Conservation (phyloP, 2,113 vertebrate genomes). For the Aspidoscelis tigris region DNA sequence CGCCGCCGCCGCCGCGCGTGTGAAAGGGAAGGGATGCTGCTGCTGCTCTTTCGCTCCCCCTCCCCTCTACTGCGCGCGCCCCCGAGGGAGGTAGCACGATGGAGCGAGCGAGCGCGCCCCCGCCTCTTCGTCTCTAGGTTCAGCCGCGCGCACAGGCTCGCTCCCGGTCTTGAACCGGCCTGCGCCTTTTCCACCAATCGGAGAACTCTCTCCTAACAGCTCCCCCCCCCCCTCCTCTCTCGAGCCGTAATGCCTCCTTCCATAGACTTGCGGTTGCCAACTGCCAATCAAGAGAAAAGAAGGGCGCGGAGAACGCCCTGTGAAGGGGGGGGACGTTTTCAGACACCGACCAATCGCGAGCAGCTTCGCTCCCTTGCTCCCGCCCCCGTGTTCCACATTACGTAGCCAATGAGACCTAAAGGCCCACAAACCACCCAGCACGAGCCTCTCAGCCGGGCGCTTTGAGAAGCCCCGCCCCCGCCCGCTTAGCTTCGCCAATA, state of each 20-base stretch:
- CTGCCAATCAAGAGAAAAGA: background rate
- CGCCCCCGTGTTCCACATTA: background rate
- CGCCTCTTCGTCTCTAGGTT: constrained; percentile 35
- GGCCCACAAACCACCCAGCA: too few relatives aligned
- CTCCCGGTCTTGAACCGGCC: background rate
- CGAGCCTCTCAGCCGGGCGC: too few relatives aligned
- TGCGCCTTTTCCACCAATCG: constrained; percentile 3
- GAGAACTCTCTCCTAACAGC: background rate
- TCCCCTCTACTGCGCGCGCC: constrained; percentile 15
- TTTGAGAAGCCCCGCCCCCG: background rate
- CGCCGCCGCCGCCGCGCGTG: constrained; percentile 75
- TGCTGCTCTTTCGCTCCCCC: constrained; percentile 64
- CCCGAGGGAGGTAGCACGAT: background rate
- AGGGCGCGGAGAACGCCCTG: background rate
- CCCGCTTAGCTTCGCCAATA: too few relatives aligned
- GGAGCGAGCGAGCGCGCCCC: constrained; percentile 7
- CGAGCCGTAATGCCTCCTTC: background rate
- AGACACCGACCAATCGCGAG: background rate
- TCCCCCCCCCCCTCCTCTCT: background rate
- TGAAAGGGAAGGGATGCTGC: constrained; percentile 66
- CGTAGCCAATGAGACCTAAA: constrained; percentile 1
- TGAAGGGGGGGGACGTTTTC: background rate
- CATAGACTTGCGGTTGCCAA: too few relatives aligned
- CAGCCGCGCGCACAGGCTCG: constrained; percentile 21
- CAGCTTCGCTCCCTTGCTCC: background rate